phyloP scores from a whole-genome alignment of 2,888 invertebrate species.

The Synergus gifuensis region DNA sequence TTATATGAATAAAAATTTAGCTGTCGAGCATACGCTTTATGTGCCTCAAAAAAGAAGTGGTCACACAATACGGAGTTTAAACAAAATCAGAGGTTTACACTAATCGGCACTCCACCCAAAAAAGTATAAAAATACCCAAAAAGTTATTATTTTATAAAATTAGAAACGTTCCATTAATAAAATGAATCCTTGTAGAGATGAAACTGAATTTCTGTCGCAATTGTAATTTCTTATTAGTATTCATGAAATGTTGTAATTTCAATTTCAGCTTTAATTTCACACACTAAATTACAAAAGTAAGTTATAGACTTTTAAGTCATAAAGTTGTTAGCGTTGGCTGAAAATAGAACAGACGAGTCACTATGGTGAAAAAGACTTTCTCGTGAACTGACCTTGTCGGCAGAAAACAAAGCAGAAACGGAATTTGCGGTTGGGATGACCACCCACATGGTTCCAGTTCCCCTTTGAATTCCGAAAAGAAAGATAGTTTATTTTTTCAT shows the following conservation, averaged over 20 bases:
- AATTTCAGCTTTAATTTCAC: slow-evolving; percentile 15
- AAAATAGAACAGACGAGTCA: slow-evolving; percentile 48
- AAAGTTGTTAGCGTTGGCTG: slow-evolving; percentile 6
- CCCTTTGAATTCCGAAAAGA: slow-evolving; percentile 1
- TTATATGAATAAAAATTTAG: too few relatives aligned
- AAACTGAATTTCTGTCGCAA: background rate
- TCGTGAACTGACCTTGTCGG: slow-evolving; percentile 58
- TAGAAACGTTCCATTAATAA: background rate
- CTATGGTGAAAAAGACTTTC: slow-evolving; percentile 50
- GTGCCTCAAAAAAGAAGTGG: too few relatives aligned
- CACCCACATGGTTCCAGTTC: slow-evolving; percentile 44
- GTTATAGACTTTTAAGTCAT: slow-evolving; percentile 28
- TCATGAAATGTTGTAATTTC: slow-evolving; percentile 19
- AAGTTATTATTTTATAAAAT: too few relatives aligned
- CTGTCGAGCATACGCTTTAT: too few relatives aligned
- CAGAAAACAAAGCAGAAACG: slow-evolving; percentile 59
- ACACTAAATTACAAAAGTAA: slow-evolving; percentile 23
- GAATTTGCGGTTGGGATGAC: slow-evolving; percentile 56
- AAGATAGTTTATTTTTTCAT: background rate
- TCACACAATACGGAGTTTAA: too few relatives aligned
- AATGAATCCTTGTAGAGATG: background rate
- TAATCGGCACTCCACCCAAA: too few relatives aligned
- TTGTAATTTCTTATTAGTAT: background rate
- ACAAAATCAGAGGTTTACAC: too few relatives aligned
- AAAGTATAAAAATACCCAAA: too few relatives aligned